Conservation (phyloP, 92 coral and sea anemone species). For the Ricordea florida region DNA sequence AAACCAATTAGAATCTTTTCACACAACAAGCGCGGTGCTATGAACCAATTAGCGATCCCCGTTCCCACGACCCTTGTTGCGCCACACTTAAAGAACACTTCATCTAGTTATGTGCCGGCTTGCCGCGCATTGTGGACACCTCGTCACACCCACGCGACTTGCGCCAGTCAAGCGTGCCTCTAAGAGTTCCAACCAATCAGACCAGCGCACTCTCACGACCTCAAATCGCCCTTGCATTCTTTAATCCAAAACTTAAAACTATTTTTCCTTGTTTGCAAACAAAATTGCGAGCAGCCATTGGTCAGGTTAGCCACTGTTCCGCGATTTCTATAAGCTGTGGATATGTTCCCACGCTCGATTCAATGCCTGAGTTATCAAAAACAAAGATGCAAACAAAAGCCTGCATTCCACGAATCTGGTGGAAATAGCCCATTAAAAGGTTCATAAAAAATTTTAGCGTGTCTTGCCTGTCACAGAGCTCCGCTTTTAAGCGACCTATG, state of each 20-base stretch:
- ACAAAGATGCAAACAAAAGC: slow-evolving; percentile 41
- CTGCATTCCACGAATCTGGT: neutral
- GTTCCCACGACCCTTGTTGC: slow-evolving; percentile 72
- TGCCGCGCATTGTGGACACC: slow-evolving; percentile 35
- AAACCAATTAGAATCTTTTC: slow-evolving; percentile 10
- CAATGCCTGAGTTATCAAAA: slow-evolving; percentile 52
- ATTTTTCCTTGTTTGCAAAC: slow-evolving; percentile 42
- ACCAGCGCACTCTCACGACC: slow-evolving; percentile 50
- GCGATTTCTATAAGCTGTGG: slow-evolving; percentile 1
- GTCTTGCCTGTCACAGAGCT: slow-evolving; percentile 3
- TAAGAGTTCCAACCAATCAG: slow-evolving; percentile 32
- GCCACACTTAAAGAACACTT: neutral
- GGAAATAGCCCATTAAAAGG: neutral
- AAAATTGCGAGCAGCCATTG: slow-evolving; percentile 19
- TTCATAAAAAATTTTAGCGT: neutral
- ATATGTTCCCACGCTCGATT: slow-evolving; percentile 66
- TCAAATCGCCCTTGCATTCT: neutral
- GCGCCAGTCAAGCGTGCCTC: slow-evolving; percentile 59
- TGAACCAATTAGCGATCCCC: slow-evolving; percentile 48
- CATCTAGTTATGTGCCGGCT: slow-evolving; percentile 13
- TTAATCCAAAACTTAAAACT: slow-evolving; percentile 1
- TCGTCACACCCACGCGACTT: slow-evolving; percentile 50
- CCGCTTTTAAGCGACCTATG: neutral
- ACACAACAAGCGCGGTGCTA: neutral
- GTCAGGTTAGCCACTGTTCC: neutral